Evolutionary conservation across 2,888 invertebrate species (phyloP).

Genomic region (Nomada fabriciana): DNA sequence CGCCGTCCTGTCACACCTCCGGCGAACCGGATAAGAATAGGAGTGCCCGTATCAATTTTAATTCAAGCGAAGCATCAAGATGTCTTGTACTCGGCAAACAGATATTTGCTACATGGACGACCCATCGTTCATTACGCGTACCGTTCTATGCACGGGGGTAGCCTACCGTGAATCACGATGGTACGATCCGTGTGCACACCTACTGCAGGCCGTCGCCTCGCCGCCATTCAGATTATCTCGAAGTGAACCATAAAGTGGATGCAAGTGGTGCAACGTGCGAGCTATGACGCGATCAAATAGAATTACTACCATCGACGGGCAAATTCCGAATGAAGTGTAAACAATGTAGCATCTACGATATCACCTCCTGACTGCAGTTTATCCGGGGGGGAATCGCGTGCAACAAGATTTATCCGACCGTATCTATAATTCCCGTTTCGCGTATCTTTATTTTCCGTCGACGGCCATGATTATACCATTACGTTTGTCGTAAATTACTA

Average conservation of each 20-base stretch:
- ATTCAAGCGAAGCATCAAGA: neutral
- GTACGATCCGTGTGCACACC: conserved; percentile 43
- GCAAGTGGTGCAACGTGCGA: neutral
- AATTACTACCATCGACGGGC: neutral
- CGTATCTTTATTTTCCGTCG: conserved; percentile 39
- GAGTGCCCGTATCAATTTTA: neutral
- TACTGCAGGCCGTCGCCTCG: conserved; percentile 25
- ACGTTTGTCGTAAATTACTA: conserved; percentile 25
- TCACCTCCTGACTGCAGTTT: neutral
- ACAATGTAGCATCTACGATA: conserved; percentile 1
- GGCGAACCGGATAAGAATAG: neutral
- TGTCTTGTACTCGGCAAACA: conserved; percentile 8
- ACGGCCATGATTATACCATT: conserved; percentile 29
- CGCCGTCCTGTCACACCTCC: neutral
- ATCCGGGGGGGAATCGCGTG: neutral
- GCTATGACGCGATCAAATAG: neutral
- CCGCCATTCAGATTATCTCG: conserved; percentile 24
- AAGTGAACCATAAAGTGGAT: neutral
- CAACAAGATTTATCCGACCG: neutral
- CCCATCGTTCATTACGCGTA: conserved; percentile 43
- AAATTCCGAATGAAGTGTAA: conserved; percentile 15
- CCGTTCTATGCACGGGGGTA: conserved; percentile 27
- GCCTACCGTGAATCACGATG: conserved; percentile 38
- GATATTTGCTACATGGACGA: conserved; percentile 18
- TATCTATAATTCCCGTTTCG: conserved; percentile 28